Base-by-base conservation (phyloP, 2,113 vertebrate genomes). In the Echinops telfairi region DNA sequence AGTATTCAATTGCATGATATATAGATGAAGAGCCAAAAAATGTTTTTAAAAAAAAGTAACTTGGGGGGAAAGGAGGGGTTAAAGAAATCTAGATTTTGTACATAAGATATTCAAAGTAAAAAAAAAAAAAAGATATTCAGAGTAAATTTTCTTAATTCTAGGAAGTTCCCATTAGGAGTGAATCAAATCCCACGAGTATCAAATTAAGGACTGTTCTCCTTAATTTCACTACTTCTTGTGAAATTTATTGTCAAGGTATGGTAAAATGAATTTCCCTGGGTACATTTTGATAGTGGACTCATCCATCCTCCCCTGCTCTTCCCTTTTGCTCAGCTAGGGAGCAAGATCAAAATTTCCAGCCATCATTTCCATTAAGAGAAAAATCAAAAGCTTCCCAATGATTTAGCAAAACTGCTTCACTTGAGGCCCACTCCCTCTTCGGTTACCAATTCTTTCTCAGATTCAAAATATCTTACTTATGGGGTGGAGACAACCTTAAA, bases 111-210 rank as follows among this genome's bases (percentile, higher is more conserved):
- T 43, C n/a, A 91, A 77, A 86, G 38, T 17, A n/a, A n/a, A n/a
- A n/a, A n/a, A n/a, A n/a, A n/a, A n/a, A n/a, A n/a, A n/a, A 91
- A 89, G 57, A 86, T 93, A 89, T 27, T 43, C n/a, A 91, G 71
- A 86, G 38, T 17, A 22, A 70, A 86, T 9, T 60, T 57, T 36
- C 29, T 85, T 91, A 91, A 89, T 25, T 58, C 20, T 82, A 33
- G 33, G n/a, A 73, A 91, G 29, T 11, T 43, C 79, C 11, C 47
- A 53, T 11, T 6, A 12, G 47, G 47, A 53, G 47, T 53, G 12
- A 53, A 53, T 53, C 47, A 53, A 53, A 53, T 53, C 6, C 47
- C 47, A 10, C 47, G 58, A 43, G 12, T 53, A 11, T 53, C 47
- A 60, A 90, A 71, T 57, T 43, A 77, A 3, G 11, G 29, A 78